A percentile compares a stretch with the other conserved stretches of the same genome.
These are phyloP conservation scores for Zapus hudsonius DNA, from an alignment of 2,113 vertebrate genomes.

Conservation along the genomic window DNA sequence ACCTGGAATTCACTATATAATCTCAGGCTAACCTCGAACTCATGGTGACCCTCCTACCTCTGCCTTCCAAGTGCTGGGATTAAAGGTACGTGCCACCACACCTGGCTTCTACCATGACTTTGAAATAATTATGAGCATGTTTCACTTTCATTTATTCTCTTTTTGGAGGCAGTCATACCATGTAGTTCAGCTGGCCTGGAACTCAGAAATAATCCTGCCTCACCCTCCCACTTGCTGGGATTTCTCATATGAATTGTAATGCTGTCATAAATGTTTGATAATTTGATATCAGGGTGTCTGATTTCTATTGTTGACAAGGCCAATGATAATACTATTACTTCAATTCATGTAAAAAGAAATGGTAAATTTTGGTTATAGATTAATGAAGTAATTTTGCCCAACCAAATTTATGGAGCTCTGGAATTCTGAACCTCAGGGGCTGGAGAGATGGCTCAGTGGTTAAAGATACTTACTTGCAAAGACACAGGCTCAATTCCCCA, in stretches of 20 bases:
- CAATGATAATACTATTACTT: constrained; percentile 25
- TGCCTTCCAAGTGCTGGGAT: too few species aligned
- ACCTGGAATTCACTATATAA: too few species aligned
- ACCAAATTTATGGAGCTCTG: background rate
- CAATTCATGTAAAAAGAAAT: background rate
- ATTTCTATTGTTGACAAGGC: background rate
- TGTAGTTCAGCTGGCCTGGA: too few species aligned
- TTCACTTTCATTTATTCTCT: background rate
- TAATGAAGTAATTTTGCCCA: background rate
- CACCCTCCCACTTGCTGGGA: too few species aligned
- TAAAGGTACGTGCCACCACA: too few species aligned
- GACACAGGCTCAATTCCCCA: background rate
- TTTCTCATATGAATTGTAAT: background rate
- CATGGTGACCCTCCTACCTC: too few species aligned
- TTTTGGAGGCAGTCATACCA: too few species aligned
- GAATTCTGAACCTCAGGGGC: background rate
- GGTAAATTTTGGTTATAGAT: background rate
- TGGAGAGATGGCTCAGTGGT: too few species aligned
- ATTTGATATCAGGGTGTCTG: background rate
- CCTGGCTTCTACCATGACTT: background rate
- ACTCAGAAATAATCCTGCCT: too few species aligned
- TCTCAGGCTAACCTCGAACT: too few species aligned
- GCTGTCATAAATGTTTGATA: background rate
- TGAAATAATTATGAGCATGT: background rate
- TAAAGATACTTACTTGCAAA: too few species aligned